These are phyloP conservation scores for Deilephila elpenor DNA, from an alignment of 2,888 invertebrate genomes.

Conservation along the genomic window DNA sequence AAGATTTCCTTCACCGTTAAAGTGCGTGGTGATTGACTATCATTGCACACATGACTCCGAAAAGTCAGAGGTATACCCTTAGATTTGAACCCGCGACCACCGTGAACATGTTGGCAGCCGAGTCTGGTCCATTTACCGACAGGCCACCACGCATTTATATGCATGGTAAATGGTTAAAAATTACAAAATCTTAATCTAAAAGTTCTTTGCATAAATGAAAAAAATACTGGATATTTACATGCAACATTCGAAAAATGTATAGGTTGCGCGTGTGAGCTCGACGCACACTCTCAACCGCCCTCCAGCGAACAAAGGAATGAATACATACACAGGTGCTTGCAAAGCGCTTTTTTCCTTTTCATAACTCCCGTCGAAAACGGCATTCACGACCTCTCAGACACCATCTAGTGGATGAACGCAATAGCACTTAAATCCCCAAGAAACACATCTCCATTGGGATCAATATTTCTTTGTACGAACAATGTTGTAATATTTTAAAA, in stretches of 20 bases:
- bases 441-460: conserved; percentile 9
- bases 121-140: no score
- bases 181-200: background rate
- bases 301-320: conserved; percentile 67
- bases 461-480: background rate
- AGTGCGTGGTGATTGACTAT: no score
- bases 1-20: no score
- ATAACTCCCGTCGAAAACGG: conserved; percentile 61
- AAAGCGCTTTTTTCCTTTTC: conserved; percentile 65
- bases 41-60: no score
- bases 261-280: conserved; percentile 39
- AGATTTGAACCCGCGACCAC: no score
- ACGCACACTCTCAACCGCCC: conserved; percentile 55
- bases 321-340: conserved; percentile 63
- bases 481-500: background rate
- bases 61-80: no score
- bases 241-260: conserved; percentile 40
- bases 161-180: no score
- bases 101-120: no score
- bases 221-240: conserved; percentile 24
- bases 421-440: conserved; percentile 52
- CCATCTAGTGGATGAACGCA: conserved; percentile 60
- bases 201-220: background rate
- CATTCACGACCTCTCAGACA: conserved; percentile 62
- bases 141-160: no score